Percentiles rank a stretch among this genome's conserved stretches.
Conservation (phyloP, 2,797 vertebrate genomes). For the Atherinosoma microstoma region DNA sequence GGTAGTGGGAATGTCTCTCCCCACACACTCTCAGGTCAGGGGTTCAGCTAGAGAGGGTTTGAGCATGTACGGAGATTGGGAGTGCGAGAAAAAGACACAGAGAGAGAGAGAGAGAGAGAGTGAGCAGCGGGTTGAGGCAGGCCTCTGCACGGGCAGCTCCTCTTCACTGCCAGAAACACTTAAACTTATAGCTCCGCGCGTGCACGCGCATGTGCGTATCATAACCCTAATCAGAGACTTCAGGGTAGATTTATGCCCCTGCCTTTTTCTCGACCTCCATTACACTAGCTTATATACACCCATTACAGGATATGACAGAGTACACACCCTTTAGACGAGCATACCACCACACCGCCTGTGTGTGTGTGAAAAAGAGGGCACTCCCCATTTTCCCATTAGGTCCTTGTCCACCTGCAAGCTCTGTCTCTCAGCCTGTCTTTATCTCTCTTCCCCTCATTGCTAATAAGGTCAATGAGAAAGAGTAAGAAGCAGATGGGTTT, state of each 20-base stretch:
- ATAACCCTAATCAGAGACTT: slow-evolving; percentile 82
- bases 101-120: slow-evolving; percentile 43
- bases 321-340: slow-evolving; percentile 78
- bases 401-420: slow-evolving; percentile 75
- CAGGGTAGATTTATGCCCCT: slow-evolving; percentile 83
- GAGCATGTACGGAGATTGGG: slow-evolving; percentile 61
- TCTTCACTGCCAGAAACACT: slow-evolving; percentile 81
- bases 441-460: slow-evolving; percentile 65
- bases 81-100: slow-evolving; percentile 42
- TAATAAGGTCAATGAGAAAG: slow-evolving; percentile 81
- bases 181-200: slow-evolving; percentile 70
- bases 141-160: slow-evolving; percentile 73
- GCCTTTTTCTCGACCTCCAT: slow-evolving; percentile 84
- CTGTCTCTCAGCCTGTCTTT: slow-evolving; percentile 64
- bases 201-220: slow-evolving; percentile 62
- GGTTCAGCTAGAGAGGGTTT: slow-evolving; percentile 80
- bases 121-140: slow-evolving; percentile 74
- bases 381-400: slow-evolving; percentile 74
- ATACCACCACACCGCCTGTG: slow-evolving; percentile 61
- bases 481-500: slow-evolving; percentile 72
- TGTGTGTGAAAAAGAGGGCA: slow-evolving; percentile 53
- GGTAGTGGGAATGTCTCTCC: slow-evolving; percentile 81
- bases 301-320: slow-evolving; percentile 86
- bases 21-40: slow-evolving; percentile 81
- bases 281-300: slow-evolving; percentile 84